Conservation (phyloP, 2,797 vertebrate species). For the Aselliscus stoliczkanus region DNA sequence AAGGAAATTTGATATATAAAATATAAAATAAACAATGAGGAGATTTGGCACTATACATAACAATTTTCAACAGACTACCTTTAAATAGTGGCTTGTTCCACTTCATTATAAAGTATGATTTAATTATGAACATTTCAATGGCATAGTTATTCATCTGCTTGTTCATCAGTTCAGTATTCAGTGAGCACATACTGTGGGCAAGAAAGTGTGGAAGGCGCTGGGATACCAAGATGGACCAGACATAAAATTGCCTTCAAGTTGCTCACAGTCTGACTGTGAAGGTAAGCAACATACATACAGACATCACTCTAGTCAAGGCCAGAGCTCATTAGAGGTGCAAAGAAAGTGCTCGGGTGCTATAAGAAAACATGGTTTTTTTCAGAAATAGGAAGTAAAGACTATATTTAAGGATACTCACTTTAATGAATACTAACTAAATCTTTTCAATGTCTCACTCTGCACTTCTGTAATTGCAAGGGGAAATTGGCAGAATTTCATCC, state of each 20-base stretch:
- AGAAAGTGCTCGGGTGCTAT: not conserved
- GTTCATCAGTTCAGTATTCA: constrained; percentile 59
- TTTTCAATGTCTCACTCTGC: constrained; percentile 51
- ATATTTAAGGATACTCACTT: constrained; percentile 44
- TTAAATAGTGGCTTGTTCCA: constrained; percentile 60
- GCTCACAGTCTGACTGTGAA: constrained; percentile 32
- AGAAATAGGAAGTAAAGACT: constrained; percentile 40
- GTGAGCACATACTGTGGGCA: constrained; percentile 44
- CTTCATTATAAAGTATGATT: constrained; percentile 74
- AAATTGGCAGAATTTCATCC: constrained; percentile 68
- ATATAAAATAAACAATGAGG: constrained; percentile 56
- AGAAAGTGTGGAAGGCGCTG: constrained; percentile 3
- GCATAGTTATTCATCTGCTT: constrained; percentile 63
- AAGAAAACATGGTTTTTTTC: constrained; percentile 38
- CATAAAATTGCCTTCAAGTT: constrained; percentile 39
- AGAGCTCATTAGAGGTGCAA: not conserved
- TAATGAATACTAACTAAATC: constrained; percentile 58
- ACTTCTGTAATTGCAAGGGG: constrained; percentile 58
- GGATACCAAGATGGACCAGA: constrained; percentile 40
- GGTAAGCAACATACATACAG: not conserved
- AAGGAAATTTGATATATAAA: constrained; percentile 63
- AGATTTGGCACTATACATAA: constrained; percentile 49
- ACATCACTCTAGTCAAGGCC: not conserved
- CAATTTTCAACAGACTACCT: constrained; percentile 54
- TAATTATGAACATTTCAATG: constrained; percentile 67